A percentile compares a stretch with the other conserved stretches of the same genome.
phyloP scores from a whole-genome alignment of 2,888 invertebrate genomes.

The Fragum whitleyi region DNA sequence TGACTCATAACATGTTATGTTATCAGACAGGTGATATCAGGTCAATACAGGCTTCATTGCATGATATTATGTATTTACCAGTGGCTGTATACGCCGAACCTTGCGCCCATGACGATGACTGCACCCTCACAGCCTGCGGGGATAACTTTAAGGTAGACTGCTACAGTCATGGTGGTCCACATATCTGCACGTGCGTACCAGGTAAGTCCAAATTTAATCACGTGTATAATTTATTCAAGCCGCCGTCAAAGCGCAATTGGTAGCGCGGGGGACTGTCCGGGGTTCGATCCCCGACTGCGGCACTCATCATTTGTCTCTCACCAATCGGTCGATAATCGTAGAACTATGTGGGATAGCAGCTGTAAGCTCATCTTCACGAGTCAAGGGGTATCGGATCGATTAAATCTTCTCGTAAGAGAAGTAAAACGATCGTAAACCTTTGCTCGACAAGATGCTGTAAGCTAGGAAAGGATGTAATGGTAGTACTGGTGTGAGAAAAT shows the following conservation, averaged over 20 bases:
- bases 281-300: not conserved
- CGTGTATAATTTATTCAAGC: no score
- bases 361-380: not conserved
- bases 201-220: not conserved
- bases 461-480: no score
- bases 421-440: not conserved
- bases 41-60: no score
- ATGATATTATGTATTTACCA: no score
- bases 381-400: not conserved
- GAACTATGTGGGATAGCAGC: no score
- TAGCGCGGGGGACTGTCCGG: not conserved
- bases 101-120: not conserved
- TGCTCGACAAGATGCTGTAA: no score
- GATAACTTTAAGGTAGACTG: not conserved
- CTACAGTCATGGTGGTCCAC: not conserved
- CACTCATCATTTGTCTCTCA: no score
- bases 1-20: no score
- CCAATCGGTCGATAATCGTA: no score
- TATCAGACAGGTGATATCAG: no score
- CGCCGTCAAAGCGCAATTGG: no score
- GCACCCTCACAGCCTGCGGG: not conserved
- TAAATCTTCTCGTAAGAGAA: not conserved
- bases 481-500: no score
- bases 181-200: slow-evolving; percentile 4
- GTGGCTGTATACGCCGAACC: not conserved